Base-by-base conservation (phyloP, 2,797 vertebrate species). In the Brachymystax lenok region DNA sequence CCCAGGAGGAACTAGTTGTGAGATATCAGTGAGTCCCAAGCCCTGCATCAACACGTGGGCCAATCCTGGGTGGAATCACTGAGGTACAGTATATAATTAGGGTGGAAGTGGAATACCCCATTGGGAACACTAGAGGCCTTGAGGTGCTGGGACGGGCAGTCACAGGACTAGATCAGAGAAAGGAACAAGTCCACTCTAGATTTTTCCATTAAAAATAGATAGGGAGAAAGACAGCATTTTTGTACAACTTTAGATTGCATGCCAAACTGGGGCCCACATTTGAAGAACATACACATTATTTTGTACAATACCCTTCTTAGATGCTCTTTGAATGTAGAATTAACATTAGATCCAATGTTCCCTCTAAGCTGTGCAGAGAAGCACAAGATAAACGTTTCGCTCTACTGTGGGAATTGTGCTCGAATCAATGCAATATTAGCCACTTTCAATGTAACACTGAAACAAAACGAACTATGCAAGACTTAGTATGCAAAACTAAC, bases 51-150 rank as follows among this genome's bases (percentile, higher is more conserved):
- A 56, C 52, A 63, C 4, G 59, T 63, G 21, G 21, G 21, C 24
- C 21, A 24, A 24, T 12, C 56, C 8, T 61, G 56, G 21, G 21
- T 63, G 24, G 24, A 63, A 63, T 63, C 10, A 27, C 21, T 46
- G 40, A 46, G 40, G 40, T 46, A 46, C 10, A 46, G 40, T 46
- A 46, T 46, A 46, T 46, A 46, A 46, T 46, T 46, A 46, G 40
- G 12, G 40, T 46, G 40, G 12, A 46, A 46, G 40, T 3, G 40
- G 40, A 46, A 46, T 12, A 46, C 2, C 40, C 59, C 24, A 27
- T 63, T 63, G 59, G 59, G 59, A 63, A 63, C 27, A 63, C 7
- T 63, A 63, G 24, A 63, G 59, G 59, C 59, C 59, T 63, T 63
- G 21, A 24, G 1, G 5, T 1, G n/a, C 8, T 63, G 12, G 21